phyloP scores from a whole-genome alignment of 2,797 vertebrate genomes.

The Pseudomugil tenellus region DNA sequence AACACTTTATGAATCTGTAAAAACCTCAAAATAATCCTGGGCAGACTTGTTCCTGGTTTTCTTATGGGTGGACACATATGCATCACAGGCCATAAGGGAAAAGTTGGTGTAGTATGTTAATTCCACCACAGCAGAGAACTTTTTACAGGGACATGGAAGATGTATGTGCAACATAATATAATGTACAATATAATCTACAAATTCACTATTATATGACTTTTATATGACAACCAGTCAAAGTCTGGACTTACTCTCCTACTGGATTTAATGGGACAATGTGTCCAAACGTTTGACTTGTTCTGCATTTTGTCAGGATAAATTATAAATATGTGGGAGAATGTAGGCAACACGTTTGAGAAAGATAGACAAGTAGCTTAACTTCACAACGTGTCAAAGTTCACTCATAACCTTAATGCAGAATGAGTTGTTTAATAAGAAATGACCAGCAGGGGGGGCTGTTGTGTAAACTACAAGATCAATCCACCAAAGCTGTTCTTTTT shows the following conservation, averaged over 20 bases:
- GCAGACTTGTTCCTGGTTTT: too few relatives aligned
- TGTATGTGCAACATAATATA: not conserved
- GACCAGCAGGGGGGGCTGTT: conserved; percentile 57
- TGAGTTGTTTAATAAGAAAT: not conserved
- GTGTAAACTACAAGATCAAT: not conserved
- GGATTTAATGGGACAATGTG: too few relatives aligned
- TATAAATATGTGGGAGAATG: not conserved
- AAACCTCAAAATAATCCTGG: too few relatives aligned
- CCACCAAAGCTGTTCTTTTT: not conserved
- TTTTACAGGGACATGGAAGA: not conserved
- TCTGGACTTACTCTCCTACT: too few relatives aligned
- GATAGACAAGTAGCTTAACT: not conserved
- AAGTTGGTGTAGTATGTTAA: not conserved
- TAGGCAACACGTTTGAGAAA: not conserved
- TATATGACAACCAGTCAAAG: too few relatives aligned
- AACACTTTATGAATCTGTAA: too few relatives aligned
- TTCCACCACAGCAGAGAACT: not conserved
- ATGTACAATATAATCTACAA: not conserved
- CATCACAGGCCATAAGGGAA: not conserved
- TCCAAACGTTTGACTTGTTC: too few relatives aligned
- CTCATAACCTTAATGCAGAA: not conserved
- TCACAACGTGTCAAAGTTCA: too few relatives aligned
- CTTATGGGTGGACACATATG: too few relatives aligned
- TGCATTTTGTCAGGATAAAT: not conserved
- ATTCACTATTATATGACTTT: too few relatives aligned